These are phyloP conservation scores for Sciaenops ocellatus DNA, from an alignment of 2,797 vertebrate genomes.

Conservation along the genomic window DNA sequence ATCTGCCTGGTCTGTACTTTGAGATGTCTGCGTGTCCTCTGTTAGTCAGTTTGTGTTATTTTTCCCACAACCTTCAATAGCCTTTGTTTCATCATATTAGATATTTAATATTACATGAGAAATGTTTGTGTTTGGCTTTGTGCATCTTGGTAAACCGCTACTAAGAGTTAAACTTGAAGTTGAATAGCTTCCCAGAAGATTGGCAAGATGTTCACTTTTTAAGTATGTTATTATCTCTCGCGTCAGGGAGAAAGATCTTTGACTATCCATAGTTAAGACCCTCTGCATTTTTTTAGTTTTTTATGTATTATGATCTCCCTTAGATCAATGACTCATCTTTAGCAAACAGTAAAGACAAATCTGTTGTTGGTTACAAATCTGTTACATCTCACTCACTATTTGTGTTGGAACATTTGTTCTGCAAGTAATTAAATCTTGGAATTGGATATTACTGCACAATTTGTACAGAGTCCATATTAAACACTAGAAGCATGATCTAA, in stretches of 20 bases:
- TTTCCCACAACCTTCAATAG: too few relatives aligned
- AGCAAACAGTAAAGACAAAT: too few relatives aligned
- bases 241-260: neutral
- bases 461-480: neutral
- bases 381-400: neutral
- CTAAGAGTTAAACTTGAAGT: neutral
- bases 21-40: too few relatives aligned
- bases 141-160: neutral
- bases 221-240: neutral
- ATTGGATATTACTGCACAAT: neutral
- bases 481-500: neutral
- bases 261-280: neutral
- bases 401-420: neutral
- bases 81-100: neutral
- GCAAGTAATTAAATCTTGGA: neutral
- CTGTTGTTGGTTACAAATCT: neutral
- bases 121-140: slow-evolving; percentile 4
- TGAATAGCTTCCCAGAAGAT: neutral
- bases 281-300: neutral
- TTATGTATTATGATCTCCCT: neutral
- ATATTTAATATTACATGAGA: neutral
- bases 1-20: too few relatives aligned
- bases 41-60: too few relatives aligned
- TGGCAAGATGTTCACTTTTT: neutral
- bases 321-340: neutral